These are phyloP conservation scores for Ceuthmochares aereus DNA, from an alignment of 2,113 vertebrate species.

Conservation along the genomic window DNA sequence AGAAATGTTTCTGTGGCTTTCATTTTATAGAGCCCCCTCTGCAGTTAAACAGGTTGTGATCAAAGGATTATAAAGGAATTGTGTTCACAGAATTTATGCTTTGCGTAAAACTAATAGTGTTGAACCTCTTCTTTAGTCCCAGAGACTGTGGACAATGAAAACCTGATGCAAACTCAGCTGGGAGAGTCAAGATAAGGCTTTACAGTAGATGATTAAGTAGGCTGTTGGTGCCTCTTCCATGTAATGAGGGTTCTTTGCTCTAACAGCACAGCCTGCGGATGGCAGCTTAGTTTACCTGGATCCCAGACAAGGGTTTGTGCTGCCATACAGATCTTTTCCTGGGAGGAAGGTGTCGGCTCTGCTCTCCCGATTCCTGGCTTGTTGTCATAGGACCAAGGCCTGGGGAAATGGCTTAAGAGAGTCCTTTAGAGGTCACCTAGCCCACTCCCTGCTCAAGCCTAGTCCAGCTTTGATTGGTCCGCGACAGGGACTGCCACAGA, in stretches of 20 bases:
- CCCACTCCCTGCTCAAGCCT: not conserved
- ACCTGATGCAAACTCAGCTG: not conserved
- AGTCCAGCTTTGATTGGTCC: not conserved
- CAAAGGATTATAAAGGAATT: not conserved
- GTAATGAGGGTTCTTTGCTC: not conserved
- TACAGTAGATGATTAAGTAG: not conserved
- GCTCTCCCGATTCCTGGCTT: not conserved
- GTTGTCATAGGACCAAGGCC: rapidly evolving
- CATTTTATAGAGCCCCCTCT: not conserved
- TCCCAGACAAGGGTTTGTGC: not conserved
- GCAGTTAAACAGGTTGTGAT: not conserved
- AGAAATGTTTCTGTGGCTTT: not conserved
- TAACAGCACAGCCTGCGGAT: not conserved
- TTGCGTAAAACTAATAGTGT: not conserved
- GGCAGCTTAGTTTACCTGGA: not conserved
- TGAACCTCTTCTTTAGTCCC: not conserved
- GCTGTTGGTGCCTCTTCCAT: not conserved
- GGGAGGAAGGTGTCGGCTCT: not conserved
- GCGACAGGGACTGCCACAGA: not conserved
- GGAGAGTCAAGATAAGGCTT: not conserved
- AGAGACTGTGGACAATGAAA: not conserved
- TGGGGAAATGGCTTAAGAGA: not conserved
- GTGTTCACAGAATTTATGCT: not conserved
- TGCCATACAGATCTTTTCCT: not conserved
- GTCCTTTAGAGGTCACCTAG: not conserved